Evolutionary conservation across 2,797 vertebrate species (phyloP).

Genomic region (Myotis myotis): DNA sequence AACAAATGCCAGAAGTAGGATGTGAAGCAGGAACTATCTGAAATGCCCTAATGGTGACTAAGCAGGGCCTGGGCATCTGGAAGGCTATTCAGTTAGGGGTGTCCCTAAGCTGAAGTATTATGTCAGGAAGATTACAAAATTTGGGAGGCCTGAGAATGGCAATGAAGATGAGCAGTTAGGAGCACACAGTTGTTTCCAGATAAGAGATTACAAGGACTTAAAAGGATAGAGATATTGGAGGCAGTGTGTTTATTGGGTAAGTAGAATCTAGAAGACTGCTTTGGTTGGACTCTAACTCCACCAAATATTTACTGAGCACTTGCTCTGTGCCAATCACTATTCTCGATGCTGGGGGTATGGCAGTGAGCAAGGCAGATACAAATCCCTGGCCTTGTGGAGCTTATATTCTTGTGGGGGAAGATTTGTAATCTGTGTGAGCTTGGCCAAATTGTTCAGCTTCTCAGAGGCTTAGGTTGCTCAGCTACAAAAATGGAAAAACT

Average conservation of each 20-base stretch:
- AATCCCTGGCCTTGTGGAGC: neutral
- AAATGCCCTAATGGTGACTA: neutral
- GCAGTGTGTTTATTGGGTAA: neutral
- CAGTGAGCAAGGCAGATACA: neutral
- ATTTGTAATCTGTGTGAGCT: neutral
- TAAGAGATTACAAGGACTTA: neutral
- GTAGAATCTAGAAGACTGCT: neutral
- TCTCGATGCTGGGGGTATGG: neutral
- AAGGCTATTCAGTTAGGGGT: neutral
- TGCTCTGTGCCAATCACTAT: neutral
- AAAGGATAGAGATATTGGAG: neutral
- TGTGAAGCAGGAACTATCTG: neutral
- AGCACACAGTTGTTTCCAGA: neutral
- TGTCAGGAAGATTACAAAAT: neutral
- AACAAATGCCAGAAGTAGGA: neutral
- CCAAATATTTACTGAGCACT: neutral
- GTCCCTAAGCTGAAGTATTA: neutral
- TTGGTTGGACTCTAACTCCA: neutral
- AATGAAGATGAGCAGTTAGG: neutral
- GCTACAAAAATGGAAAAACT: conserved; percentile 26
- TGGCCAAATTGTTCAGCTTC: neutral
- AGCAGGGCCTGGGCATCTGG: neutral
- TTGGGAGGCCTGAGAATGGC: neutral
- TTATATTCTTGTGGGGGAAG: neutral
- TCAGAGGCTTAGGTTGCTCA: neutral